Base-by-base conservation (phyloP, 2,113 vertebrate genomes). In the Onychostruthus taczanowskii region DNA sequence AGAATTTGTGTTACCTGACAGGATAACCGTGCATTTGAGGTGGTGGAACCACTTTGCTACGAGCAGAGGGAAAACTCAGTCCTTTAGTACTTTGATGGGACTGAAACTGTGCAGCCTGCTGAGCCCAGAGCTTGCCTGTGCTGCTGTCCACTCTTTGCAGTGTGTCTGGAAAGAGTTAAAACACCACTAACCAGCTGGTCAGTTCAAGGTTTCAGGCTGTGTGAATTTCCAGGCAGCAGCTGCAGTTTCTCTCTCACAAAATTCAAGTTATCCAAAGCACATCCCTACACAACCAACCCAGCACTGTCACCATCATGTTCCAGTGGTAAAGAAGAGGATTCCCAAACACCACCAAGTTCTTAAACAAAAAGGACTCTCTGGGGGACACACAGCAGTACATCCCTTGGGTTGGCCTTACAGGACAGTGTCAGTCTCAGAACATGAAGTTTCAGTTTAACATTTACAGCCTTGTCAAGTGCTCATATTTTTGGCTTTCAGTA, bases 401-500 rank as follows among this genome's bases (percentile, higher is more conserved):
- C 16, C 43, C 58, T 52, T 2, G 22, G 41, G 44, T 1, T 73
- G 55, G 44, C 52, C 68, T 81, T 22, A 30, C 39, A 39, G 35
- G 72, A 33, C 19, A 37, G 24, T 3, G 26, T 11, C n/a, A 28
- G 13, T 18, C 47, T 84, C 66, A 31, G 33, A 84, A 76, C 4
- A 73, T 2, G 39, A 77, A 87, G 63, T 27, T 76, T 35, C 89
- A 75, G 35, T 49, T 90, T 72, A 55, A 55, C 49, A 26, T 44
- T 41, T 82, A 58, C 37, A 89, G 50, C 23, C 31, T 17, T 78
- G 73, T 37, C 56, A 94, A 92, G 94, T 39, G 79, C 88, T 94
- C 43, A 6, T 0, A 3, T 43, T 84, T 86, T 70, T 61, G 68
- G 72, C 43, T 93, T 77, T 90, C 58, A 58, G 56, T 10, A 78